Percentiles rank a stretch among this genome's conserved stretches.
phyloP scores from a whole-genome alignment of 2,888 invertebrate genomes.

The Polietes domitor region DNA sequence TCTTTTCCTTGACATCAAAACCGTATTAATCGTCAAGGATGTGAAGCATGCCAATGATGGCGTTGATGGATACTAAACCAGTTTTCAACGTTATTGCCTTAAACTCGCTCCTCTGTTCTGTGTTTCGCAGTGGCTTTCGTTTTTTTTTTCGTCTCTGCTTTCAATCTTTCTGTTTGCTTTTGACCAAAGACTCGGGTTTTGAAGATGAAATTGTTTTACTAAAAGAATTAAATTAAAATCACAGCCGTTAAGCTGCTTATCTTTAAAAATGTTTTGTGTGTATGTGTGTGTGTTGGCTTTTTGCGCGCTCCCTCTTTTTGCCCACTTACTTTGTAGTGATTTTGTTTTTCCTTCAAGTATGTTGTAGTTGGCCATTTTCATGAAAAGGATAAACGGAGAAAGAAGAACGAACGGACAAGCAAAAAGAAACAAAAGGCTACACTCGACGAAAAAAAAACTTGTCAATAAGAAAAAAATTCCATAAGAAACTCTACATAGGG shows the following conservation, averaged over 20 bases:
- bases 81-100: conserved; percentile 16
- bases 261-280: conserved; percentile 37
- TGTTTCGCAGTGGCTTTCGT: background rate
- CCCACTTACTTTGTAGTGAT: conserved; percentile 20
- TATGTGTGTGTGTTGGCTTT: no score
- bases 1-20: conserved; percentile 26
- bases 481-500: background rate
- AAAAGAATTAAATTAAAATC: conserved; percentile 60
- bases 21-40: conserved; percentile 27
- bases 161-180: background rate
- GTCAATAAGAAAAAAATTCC: background rate
- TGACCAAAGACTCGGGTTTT: background rate
- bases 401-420: background rate
- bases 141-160: background rate
- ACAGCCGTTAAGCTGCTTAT: conserved; percentile 59
- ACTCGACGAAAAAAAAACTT: background rate
- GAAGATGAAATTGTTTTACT: conserved; percentile 39
- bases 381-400: conserved; percentile 11
- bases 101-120: background rate
- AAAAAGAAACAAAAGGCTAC: background rate
- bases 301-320: background rate
- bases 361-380: conserved; percentile 22
- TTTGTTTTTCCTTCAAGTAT: conserved; percentile 20
- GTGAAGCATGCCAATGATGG: conserved; percentile 13
- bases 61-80: conserved; percentile 24